Base-by-base conservation (phyloP, 2,888 invertebrate species). In the Electrophaes corylata region DNA sequence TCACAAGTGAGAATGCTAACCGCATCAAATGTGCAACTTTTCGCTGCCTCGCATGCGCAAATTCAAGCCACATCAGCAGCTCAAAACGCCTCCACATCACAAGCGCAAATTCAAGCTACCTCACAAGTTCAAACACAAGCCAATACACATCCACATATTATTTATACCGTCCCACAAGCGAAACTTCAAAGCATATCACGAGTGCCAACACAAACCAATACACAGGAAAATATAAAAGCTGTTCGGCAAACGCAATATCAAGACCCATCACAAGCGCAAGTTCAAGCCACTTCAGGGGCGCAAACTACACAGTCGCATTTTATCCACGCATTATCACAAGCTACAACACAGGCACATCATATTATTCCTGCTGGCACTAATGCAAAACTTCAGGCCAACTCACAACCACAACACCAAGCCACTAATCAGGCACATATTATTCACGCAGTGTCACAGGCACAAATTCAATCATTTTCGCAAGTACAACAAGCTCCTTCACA, bases 401-500 rank as follows among this genome's bases (percentile, higher is more conserved):
- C 52, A 12, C 53, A 46, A 12, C n/a, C 41, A 3, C 57, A 52
- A 31, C 16, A 35, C 3, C 57, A 51, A 37, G 29, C 35, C 14
- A 12, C 39, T n/a, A n/a, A 33, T 4, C 37, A 52, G 12, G 41
- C 23, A n/a, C 23, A 20, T 14, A 29, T 29, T 10, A 29, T 29
- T 10, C 26, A 29, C 26, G 26, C 8, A 2, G 0, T 29, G 10
- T 29, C 26, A 10, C 26, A 29, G 10, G 10, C 26, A 29, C 10
- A 29, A 29, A 4, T 29, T 29, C 26, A 10, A 19, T 26, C 44
- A 3, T 14, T 23, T 5, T 53, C 58, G 33, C 44, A 35, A 35
- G 12, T 12, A 12, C n/a, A 33, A 33, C 12, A 33, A 33, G 5
- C 33, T 1, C 12, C 6, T 33, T 33, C 33, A 12, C 33, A 12